Percentiles rank a stretch among this genome's conserved stretches.
Conservation (phyloP, 2,113 vertebrate species). For the Entomyzon cyanotis region DNA sequence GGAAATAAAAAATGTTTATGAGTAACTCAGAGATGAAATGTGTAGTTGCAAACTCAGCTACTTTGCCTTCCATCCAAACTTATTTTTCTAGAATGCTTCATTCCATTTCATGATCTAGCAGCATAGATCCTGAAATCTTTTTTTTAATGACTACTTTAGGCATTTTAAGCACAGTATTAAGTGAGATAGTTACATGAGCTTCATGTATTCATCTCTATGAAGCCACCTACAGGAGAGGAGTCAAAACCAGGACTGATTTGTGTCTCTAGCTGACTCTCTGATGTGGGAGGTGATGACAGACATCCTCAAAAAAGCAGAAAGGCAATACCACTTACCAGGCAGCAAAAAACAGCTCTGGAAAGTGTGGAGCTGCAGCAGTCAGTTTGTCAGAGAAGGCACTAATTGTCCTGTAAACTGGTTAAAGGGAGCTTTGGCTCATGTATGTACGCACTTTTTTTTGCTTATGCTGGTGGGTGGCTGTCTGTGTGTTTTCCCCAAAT, state of each 20-base stretch:
- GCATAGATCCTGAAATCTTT: constrained; percentile 42
- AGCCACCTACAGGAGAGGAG: constrained; percentile 20
- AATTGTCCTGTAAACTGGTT: constrained; percentile 2
- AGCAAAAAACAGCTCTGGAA: not conserved
- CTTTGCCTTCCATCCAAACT: constrained; percentile 44
- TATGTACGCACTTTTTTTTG: constrained; percentile 72
- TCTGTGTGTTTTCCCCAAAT: constrained; percentile 46
- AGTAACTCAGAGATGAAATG: constrained; percentile 47
- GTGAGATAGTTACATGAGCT: constrained; percentile 24
- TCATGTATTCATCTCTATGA: constrained; percentile 22
- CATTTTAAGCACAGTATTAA: constrained; percentile 59
- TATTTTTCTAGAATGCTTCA: constrained; percentile 61
- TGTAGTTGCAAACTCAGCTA: constrained; percentile 48
- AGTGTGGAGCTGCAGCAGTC: not conserved
- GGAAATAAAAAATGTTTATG: constrained; percentile 42
- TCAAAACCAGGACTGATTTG: constrained; percentile 4
- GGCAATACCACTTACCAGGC: constrained; percentile 1
- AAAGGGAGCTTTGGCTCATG: constrained; percentile 30
- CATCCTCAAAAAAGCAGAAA: not conserved
- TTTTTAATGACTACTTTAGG: constrained; percentile 47
- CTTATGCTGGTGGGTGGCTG: constrained; percentile 57
- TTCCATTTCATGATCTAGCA: constrained; percentile 50
- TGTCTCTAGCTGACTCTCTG: not conserved
- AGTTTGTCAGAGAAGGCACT: constrained; percentile 10
- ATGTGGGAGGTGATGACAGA: constrained; percentile 11